Conservation (phyloP, 2,797 vertebrate genomes). For the Agapornis canus region DNA sequence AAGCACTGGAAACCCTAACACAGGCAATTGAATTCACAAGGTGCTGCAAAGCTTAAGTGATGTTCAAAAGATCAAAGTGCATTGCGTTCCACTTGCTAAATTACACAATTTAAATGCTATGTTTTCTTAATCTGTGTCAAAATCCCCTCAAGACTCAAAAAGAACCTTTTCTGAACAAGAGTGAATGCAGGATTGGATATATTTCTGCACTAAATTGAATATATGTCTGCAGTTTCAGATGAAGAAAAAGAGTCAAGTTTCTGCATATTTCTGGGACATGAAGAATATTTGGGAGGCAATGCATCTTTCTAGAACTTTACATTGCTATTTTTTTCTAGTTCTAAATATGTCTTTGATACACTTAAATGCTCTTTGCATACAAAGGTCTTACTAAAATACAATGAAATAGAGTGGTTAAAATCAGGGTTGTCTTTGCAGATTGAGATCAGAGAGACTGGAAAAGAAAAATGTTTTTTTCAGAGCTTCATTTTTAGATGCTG, state of each 20-base stretch:
- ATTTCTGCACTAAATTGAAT: not conserved
- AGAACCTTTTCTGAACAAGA: not conserved
- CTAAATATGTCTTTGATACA: not conserved
- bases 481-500: not conserved
- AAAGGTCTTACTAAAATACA: not conserved
- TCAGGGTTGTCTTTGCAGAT: not conserved
- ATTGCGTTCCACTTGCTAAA: not conserved
- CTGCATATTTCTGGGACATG: not conserved
- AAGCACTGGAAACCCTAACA: fast-evolving
- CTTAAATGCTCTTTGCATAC: not conserved
- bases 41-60: not conserved
- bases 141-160: fast-evolving
- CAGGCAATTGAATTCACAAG: not conserved
- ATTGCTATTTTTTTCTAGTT: not conserved
- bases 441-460: not conserved
- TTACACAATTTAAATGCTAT: not conserved
- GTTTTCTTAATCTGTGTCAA: not conserved
- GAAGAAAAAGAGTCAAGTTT: fast-evolving
- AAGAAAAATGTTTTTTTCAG: not conserved
- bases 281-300: not conserved
- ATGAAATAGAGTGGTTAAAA: not conserved
- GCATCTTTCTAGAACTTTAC: not conserved
- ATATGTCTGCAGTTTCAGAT: not conserved
- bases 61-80: not conserved
- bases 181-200: not conserved